Conservation (phyloP, 2,888 invertebrate species). For the Cyaniris semiargus region DNA sequence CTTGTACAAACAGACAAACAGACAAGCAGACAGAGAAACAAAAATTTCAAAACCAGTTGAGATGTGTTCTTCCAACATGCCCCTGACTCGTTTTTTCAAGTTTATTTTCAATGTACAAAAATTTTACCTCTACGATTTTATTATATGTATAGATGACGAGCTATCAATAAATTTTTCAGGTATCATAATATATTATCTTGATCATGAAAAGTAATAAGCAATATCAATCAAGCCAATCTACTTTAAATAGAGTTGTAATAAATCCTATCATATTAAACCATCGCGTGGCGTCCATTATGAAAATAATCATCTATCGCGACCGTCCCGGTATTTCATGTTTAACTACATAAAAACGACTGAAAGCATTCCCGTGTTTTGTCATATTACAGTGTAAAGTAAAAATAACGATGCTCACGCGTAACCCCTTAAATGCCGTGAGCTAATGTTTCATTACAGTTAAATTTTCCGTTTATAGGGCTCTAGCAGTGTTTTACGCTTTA, state of each 20-base stretch:
- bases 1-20: too few relatives aligned
- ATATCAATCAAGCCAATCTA: background rate
- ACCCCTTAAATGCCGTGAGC: background rate
- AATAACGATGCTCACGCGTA: conserved; percentile 32
- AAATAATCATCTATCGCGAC: conserved; percentile 27
- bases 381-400: conserved; percentile 41
- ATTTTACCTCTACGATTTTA: too few relatives aligned
- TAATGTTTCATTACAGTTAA: background rate
- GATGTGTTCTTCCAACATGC: too few relatives aligned
- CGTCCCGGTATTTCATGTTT: conserved; percentile 1
- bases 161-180: background rate
- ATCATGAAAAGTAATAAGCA: conserved; percentile 3
- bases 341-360: conserved; percentile 33
- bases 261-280: conserved; percentile 5
- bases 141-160: background rate
- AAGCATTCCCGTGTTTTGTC: conserved; percentile 48
- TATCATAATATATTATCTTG: background rate
- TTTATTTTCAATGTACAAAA: too few relatives aligned
- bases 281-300: conserved; percentile 26
- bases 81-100: too few relatives aligned
- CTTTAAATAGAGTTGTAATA: conserved; percentile 4
- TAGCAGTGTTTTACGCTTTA: background rate
- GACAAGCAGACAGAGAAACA: too few relatives aligned
- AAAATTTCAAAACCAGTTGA: too few relatives aligned
- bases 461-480: background rate